Percentiles rank a stretch among this genome's conserved stretches.
Conservation (phyloP, 2,888 invertebrate genomes). For the Meghimatium bilineatum region DNA sequence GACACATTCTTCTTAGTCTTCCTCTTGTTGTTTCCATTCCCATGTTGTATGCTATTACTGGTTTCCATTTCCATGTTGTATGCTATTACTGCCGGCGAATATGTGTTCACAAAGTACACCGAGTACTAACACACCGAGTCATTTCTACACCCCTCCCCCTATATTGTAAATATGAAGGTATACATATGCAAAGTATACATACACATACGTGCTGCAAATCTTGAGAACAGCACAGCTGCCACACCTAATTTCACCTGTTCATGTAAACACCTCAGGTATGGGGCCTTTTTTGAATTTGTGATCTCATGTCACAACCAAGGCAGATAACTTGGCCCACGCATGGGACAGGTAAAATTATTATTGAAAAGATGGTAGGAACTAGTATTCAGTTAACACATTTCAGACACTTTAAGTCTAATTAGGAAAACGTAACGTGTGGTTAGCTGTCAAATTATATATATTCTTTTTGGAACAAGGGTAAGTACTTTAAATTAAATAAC, state of each 20-base stretch:
- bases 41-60: too few relatives aligned
- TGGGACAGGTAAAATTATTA: neutral
- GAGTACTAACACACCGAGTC: too few relatives aligned
- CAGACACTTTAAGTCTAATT: neutral
- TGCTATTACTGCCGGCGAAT: too few relatives aligned
- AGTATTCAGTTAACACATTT: neutral
- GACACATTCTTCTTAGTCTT: too few relatives aligned
- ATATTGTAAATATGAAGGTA: too few relatives aligned
- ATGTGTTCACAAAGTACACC: too few relatives aligned
- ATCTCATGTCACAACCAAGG: slow-evolving; percentile 17
- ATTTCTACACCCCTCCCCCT: too few relatives aligned
- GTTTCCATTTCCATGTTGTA: too few relatives aligned
- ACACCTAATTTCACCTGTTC: slow-evolving; percentile 9
- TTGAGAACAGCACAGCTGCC: slow-evolving; percentile 22
- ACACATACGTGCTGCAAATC: neutral
- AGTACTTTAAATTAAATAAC: neutral
- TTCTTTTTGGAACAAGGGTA: neutral
- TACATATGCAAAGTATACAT: too few relatives aligned
- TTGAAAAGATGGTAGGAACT: slow-evolving; percentile 1
- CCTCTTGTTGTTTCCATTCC: too few relatives aligned
- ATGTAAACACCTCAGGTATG: neutral
- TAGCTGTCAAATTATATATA: neutral
- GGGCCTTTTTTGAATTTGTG: slow-evolving; percentile 15
- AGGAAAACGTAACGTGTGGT: neutral
- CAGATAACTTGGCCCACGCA: slow-evolving; percentile 2